These are phyloP conservation scores for Agriopis aurantiaria DNA, from an alignment of 2,888 invertebrate species.

Conservation along the genomic window DNA sequence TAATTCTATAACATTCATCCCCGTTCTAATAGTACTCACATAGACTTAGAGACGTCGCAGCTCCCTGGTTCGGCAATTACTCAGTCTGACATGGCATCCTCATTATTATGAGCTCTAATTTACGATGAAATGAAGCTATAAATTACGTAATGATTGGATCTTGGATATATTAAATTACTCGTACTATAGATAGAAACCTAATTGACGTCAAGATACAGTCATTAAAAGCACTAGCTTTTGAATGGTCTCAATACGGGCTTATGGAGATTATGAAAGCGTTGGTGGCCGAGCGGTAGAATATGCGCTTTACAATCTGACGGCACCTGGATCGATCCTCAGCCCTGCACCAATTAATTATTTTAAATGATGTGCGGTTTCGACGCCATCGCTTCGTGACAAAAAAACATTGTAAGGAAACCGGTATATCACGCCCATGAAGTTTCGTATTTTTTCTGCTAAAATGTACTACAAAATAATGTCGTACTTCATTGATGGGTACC, in stretches of 20 bases:
- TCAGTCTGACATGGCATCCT: slow-evolving; percentile 21
- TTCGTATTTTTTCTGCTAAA: no score
- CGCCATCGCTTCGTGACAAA: no score
- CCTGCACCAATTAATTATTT: no score
- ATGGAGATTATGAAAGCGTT: no score
- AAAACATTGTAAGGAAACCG: no score
- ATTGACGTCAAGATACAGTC: neutral
- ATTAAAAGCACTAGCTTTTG: neutral
- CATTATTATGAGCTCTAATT: slow-evolving; percentile 35
- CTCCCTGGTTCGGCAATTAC: slow-evolving; percentile 18
- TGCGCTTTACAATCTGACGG: neutral
- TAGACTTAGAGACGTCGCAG: neutral
- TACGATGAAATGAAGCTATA: slow-evolving; percentile 24
- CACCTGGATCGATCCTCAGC: no score
- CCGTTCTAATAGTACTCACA: neutral
- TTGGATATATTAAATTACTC: slow-evolving; percentile 24
- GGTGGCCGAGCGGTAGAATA: neutral
- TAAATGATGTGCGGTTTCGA: no score
- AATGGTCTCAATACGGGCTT: neutral
- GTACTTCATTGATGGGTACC: no score
- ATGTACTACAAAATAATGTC: no score
- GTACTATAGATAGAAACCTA: neutral
- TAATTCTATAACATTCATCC: neutral
- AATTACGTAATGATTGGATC: slow-evolving; percentile 34
- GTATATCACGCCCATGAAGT: no score